A percentile compares a stretch with the other conserved stretches of the same genome.
Conservation (phyloP, 2,113 vertebrate species). For the Penelope pileata region DNA sequence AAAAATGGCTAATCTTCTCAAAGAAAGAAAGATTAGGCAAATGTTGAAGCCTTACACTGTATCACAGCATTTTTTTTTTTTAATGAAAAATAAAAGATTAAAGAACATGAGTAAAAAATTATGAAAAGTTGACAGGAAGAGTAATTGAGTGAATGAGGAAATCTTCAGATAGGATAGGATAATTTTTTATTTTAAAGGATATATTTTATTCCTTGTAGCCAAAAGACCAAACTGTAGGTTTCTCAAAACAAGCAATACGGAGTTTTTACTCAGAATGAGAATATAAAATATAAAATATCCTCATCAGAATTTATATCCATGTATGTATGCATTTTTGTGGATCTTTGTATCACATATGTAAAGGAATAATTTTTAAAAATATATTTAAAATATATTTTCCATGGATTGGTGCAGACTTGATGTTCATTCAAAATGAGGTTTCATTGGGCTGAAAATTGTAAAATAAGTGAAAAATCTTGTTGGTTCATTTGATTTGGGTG, state of each 20-base stretch:
- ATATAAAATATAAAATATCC: neutral
- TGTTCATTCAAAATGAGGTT: neutral
- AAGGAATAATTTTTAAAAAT: neutral
- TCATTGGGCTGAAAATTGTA: neutral
- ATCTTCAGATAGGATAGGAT: neutral
- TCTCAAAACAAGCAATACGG: neutral
- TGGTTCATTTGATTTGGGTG: neutral
- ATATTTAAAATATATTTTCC: neutral
- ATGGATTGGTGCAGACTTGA: neutral
- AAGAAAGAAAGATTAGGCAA: neutral
- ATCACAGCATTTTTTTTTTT: neutral
- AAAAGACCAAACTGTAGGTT: neutral
- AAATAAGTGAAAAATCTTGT: neutral
- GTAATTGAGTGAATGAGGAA: neutral
- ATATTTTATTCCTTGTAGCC: neutral
- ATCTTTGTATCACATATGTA: neutral
- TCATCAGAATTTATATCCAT: neutral
- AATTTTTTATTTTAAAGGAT: neutral
- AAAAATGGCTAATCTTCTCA: neutral
- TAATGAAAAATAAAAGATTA: neutral
- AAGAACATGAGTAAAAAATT: neutral
- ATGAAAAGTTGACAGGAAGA: neutral
- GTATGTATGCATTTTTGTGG: neutral
- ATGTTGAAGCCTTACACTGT: neutral
- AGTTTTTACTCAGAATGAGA: neutral